These are phyloP conservation scores for Gadus chalcogrammus DNA, from an alignment of 2,113 vertebrate species.

Conservation along the genomic window DNA sequence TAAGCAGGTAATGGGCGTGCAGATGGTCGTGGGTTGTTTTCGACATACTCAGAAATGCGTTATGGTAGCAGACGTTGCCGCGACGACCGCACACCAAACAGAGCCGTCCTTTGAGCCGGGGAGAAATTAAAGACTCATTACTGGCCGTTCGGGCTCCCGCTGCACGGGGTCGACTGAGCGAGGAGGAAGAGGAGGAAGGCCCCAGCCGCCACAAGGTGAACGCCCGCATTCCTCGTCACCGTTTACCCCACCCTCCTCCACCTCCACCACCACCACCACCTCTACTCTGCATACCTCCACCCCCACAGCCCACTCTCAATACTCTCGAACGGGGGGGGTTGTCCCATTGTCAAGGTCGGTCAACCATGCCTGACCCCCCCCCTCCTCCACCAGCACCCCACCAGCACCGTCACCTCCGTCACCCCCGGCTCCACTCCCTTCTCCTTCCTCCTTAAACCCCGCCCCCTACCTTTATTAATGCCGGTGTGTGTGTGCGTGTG, in stretches of 20 bases:
- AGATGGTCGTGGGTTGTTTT: constrained; percentile 53
- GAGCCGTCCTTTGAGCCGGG: constrained; percentile 63
- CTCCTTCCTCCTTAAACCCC: not conserved
- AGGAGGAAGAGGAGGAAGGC: constrained; percentile 18
- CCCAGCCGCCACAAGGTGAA: constrained; percentile 33
- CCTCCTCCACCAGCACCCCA: not conserved
- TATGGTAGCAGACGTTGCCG: constrained; percentile 34
- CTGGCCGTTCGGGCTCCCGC: constrained; percentile 58
- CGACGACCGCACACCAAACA: constrained; percentile 46
- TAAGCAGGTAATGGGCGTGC: constrained; percentile 38
- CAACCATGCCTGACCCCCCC: constrained; percentile 40
- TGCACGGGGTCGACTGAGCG: constrained; percentile 54
- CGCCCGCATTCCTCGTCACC: constrained; percentile 52
- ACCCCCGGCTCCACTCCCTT: no score
- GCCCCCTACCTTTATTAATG: constrained; percentile 47
- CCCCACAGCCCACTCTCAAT: not conserved
- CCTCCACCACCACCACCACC: no score
- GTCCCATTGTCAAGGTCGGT: constrained; percentile 12
- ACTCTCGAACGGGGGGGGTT: constrained; percentile 23
- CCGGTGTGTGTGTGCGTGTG: no score
- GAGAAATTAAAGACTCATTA: constrained; percentile 70
- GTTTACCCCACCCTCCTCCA: constrained; percentile 22
- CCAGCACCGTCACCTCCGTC: not conserved
- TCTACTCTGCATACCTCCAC: no score
- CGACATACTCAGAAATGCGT: constrained; percentile 52